Percentiles rank a stretch among this genome's conserved stretches.
Conservation (phyloP, 2,113 vertebrate species). For the Chiloscyllium plagiosum region DNA sequence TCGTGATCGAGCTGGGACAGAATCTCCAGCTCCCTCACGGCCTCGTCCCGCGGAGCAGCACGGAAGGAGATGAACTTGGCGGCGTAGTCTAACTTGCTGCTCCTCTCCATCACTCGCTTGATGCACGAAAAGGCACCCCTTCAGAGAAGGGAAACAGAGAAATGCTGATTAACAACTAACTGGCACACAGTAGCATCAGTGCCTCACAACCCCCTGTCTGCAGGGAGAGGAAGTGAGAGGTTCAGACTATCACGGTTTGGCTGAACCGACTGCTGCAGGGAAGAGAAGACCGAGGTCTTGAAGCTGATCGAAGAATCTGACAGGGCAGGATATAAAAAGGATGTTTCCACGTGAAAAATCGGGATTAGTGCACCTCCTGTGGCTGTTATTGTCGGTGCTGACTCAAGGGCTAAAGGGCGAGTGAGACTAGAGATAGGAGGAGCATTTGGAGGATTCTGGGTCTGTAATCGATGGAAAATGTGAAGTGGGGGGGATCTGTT, state of each 20-base stretch:
- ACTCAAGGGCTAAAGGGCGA: no score
- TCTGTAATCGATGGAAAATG: no score
- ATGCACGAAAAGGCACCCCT: slow-evolving; percentile 97
- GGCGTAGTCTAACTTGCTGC: slow-evolving; percentile 70
- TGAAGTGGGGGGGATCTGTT: no score
- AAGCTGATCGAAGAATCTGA: not conserved
- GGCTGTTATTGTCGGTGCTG: no score
- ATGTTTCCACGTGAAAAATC: not conserved
- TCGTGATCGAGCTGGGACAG: slow-evolving; percentile 84
- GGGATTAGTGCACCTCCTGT: no score
- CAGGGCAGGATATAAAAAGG: not conserved
- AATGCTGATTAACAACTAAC: not conserved
- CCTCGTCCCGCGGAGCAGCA: slow-evolving; percentile 77
- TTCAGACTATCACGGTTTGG: not conserved
- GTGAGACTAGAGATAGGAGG: no score
- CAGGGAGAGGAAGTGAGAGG: not conserved
- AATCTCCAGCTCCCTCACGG: slow-evolving; percentile 73
- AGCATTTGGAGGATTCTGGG: no score
- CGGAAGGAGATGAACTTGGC: slow-evolving; percentile 90
- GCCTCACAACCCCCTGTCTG: not conserved
- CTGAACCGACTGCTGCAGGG: not conserved
- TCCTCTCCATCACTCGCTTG: slow-evolving; percentile 79
- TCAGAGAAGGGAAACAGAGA: slow-evolving; percentile 29
- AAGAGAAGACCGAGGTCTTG: not conserved
- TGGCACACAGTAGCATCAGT: not conserved